phyloP scores from a whole-genome alignment of 2,797 vertebrate genomes.

The Phrynocephalus forsythii region DNA sequence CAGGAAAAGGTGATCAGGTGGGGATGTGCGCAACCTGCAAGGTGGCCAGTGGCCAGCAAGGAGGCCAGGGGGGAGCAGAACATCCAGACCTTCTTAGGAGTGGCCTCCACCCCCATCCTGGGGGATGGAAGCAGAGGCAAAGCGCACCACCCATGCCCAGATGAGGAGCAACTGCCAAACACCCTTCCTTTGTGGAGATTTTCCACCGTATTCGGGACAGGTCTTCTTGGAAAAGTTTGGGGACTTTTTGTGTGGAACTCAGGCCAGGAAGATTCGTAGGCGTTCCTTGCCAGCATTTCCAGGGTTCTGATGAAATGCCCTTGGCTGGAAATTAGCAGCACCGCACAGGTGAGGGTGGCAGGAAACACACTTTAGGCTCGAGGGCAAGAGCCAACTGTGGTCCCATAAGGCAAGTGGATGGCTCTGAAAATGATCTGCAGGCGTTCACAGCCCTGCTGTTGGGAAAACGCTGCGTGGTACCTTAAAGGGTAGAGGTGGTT shows the following conservation, averaged over 20 bases:
- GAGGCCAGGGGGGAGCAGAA: background rate
- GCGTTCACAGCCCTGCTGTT: too few species aligned
- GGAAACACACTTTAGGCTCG: too few species aligned
- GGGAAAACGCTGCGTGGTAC: too few species aligned
- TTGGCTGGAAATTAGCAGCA: too few species aligned
- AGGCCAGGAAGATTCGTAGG: background rate
- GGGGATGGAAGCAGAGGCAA: background rate
- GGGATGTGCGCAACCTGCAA: background rate
- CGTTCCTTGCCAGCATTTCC: background rate
- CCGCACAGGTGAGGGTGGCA: too few species aligned
- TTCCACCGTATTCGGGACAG: too few species aligned
- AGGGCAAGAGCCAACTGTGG: too few species aligned
- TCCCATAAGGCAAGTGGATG: too few species aligned
- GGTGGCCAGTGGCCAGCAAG: background rate
- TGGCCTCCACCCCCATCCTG: too few species aligned
- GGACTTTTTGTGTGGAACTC: background rate
- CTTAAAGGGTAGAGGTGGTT: too few species aligned
- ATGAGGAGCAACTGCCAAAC: background rate
- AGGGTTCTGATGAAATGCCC: background rate
- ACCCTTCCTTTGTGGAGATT: background rate
- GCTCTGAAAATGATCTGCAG: too few species aligned
- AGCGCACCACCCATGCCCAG: background rate
- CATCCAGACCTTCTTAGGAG: background rate
- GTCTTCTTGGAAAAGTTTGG: background rate
- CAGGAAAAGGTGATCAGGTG: background rate